A percentile compares a stretch with the other conserved stretches of the same genome.
Evolutionary conservation across 2,797 vertebrate species (phyloP).

Genomic region (Eremophila alpestris): DNA sequence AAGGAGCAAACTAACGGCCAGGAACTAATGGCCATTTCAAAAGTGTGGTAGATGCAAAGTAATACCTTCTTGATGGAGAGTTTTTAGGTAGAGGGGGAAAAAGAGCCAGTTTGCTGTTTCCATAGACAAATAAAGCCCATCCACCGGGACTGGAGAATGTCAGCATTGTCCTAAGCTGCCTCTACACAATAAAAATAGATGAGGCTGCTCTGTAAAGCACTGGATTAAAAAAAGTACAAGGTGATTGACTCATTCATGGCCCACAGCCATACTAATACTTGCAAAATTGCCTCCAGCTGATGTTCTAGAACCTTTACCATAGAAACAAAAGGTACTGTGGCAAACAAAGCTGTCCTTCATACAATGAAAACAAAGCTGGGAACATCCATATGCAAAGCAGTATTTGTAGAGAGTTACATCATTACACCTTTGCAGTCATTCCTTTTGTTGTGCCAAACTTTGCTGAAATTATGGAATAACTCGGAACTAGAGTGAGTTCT

Average conservation of each 20-base stretch:
- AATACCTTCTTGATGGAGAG: rapidly evolving
- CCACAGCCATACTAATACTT: slow-evolving; percentile 45
- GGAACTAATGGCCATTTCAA: not conserved
- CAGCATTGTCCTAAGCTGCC: not conserved
- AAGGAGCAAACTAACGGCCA: not conserved
- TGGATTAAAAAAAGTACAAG: slow-evolving; percentile 42
- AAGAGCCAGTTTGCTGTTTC: not conserved
- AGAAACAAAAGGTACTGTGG: slow-evolving; percentile 28
- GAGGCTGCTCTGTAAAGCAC: slow-evolving; percentile 42
- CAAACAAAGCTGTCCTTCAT: slow-evolving; percentile 38
- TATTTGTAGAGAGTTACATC: not conserved
- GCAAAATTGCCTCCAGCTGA: slow-evolving; percentile 57
- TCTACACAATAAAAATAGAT: not conserved
- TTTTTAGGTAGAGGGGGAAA: not conserved
- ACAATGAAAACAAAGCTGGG: not conserved
- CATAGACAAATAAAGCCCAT: not conserved
- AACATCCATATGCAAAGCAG: slow-evolving; percentile 18
- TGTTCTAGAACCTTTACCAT: slow-evolving; percentile 20
- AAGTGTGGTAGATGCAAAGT: not conserved
- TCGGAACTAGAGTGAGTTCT: not conserved
- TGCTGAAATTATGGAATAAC: not conserved
- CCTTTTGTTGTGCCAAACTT: not conserved
- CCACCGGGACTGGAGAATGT: not conserved
- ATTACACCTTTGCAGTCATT: not conserved
- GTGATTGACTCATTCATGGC: slow-evolving; percentile 64